Percentiles rank a stretch among this genome's conserved stretches.
Evolutionary conservation across 2,888 invertebrate genomes (phyloP).

Genomic region (Vesta saturnalis): DNA sequence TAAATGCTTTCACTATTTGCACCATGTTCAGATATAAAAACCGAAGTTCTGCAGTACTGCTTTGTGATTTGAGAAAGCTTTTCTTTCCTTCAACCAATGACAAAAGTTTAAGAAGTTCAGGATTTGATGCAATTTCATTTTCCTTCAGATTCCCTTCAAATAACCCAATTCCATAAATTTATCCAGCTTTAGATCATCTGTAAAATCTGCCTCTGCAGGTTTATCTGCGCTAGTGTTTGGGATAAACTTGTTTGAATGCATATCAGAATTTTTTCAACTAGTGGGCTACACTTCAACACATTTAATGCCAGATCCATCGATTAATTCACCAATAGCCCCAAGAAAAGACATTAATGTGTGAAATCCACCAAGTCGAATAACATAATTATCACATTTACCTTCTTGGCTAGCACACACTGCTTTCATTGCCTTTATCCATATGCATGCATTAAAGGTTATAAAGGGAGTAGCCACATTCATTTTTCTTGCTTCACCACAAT

Average conservation of each 20-base stretch:
- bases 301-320: constrained; percentile 7
- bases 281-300: background rate
- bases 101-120: background rate
- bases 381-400: background rate
- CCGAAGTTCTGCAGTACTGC: background rate
- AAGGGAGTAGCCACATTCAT: background rate
- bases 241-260: no score
- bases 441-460: constrained; percentile 1
- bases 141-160: background rate
- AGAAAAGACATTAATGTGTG: constrained; percentile 16
- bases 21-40: background rate
- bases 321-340: constrained; percentile 4
- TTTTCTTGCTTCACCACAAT: no score
- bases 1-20: no score
- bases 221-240: no score
- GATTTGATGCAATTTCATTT: background rate
- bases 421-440: background rate
- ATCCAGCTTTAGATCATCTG: no score
- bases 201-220: no score
- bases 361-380: constrained; percentile 9
- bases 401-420: background rate
- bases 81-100: background rate
- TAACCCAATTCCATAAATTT: background rate
- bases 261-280: constrained; percentile 6
- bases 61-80: background rate